These are phyloP conservation scores for Origma solitaria DNA, from an alignment of 2,113 vertebrate genomes.

Conservation along the genomic window DNA sequence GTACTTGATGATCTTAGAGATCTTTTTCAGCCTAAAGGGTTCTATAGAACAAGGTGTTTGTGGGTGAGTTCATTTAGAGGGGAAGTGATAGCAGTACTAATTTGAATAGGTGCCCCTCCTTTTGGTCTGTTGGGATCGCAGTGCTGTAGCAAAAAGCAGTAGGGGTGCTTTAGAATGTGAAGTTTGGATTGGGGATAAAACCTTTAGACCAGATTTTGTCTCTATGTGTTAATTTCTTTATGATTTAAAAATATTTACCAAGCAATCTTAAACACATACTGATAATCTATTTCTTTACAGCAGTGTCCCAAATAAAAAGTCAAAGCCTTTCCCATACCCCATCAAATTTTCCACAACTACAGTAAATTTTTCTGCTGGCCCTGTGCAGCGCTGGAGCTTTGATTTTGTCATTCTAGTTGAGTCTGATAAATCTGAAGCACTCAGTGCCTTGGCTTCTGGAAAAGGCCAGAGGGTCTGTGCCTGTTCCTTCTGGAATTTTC, in stretches of 20 bases:
- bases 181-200: slow-evolving; percentile 4
- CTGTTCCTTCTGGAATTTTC: neutral
- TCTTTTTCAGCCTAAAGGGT: neutral
- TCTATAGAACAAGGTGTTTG: neutral
- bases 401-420: neutral
- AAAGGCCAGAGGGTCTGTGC: neutral
- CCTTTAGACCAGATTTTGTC: neutral
- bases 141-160: neutral
- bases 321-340: neutral
- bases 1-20: neutral
- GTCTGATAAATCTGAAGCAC: neutral
- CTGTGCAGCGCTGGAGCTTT: neutral
- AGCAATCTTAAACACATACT: neutral
- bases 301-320: neutral
- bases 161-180: neutral
- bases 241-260: neutral
- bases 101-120: neutral
- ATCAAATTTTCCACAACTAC: neutral
- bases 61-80: neutral
- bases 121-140: neutral
- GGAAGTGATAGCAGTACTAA: neutral
- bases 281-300: neutral
- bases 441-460: neutral
- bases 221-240: slow-evolving; percentile 26
- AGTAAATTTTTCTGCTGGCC: neutral